Evolutionary conservation across 2,888 invertebrate genomes (phyloP).

Genomic region (Sphecodes monilicornis): DNA sequence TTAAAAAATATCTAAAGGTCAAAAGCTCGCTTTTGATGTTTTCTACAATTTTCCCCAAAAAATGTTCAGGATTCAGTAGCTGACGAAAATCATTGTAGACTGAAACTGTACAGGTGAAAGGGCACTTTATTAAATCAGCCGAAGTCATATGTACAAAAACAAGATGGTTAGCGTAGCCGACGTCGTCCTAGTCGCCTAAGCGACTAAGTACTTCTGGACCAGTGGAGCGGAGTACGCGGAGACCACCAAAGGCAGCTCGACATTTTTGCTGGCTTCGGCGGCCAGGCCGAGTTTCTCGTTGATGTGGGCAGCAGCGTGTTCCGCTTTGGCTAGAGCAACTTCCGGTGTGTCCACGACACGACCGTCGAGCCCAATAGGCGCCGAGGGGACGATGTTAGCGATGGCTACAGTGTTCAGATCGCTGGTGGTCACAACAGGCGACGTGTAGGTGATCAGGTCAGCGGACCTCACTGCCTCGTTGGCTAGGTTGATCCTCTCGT

Average conservation of each 20-base stretch:
- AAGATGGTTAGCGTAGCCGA: conserved; percentile 1
- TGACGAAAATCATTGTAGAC: not conserved
- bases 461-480: conserved; percentile 67
- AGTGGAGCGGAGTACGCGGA: conserved; percentile 63
- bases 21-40: too few relatives aligned
- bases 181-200: not conserved
- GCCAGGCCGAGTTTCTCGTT: conserved; percentile 74
- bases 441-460: conserved; percentile 38
- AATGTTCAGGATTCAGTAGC: not conserved
- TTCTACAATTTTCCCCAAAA: not conserved
- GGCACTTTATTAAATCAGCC: conserved; percentile 38
- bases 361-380: conserved; percentile 80
- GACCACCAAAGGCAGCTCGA: conserved; percentile 50
- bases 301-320: conserved; percentile 79
- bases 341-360: conserved; percentile 82
- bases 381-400: conserved; percentile 63
- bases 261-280: conserved; percentile 60
- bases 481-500: conserved; percentile 73
- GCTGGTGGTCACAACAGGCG: conserved; percentile 20
- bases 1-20: too few relatives aligned
- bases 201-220: conserved; percentile 54
- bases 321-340: conserved; percentile 78
- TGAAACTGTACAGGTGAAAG: conserved; percentile 12
- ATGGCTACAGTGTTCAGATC: conserved; percentile 10
- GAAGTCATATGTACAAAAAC: conserved; percentile 25